Evolutionary conservation across 1,140 invertebrate genomes (phyloP).

Genomic region (Ridgeia piscesae): DNA sequence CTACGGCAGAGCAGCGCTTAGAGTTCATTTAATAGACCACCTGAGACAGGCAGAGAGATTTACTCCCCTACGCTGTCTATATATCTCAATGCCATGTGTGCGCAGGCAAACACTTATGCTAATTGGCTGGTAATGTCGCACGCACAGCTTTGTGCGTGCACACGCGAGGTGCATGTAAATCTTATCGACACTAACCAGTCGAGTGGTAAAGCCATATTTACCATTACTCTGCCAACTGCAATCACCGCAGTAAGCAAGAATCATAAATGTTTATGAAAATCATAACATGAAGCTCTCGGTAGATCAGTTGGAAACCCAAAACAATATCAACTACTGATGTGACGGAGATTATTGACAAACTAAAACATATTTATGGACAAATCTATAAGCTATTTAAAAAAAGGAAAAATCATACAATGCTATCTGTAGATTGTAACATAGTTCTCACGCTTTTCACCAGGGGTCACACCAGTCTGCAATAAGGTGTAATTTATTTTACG

Average conservation of each 20-base stretch:
- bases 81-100: neutral
- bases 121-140: neutral
- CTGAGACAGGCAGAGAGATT: neutral
- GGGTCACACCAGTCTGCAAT: neutral
- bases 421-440: neutral
- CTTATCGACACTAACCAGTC: neutral
- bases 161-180: neutral
- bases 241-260: neutral
- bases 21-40: neutral
- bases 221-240: neutral
- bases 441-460: neutral
- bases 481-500: neutral
- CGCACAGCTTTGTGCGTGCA: neutral
- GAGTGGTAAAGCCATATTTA: neutral
- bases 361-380: too few species aligned
- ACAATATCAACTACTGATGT: too few species aligned
- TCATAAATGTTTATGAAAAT: conserved; percentile 7
- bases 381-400: neutral
- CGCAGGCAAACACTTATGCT: neutral
- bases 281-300: neutral
- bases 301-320: too few species aligned
- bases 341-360: too few species aligned
- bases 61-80: neutral
- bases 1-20: neutral
- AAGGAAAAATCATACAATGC: neutral